Evolutionary conservation across 2,888 invertebrate species (phyloP).

Genomic region (Xiphydria camelus): DNA sequence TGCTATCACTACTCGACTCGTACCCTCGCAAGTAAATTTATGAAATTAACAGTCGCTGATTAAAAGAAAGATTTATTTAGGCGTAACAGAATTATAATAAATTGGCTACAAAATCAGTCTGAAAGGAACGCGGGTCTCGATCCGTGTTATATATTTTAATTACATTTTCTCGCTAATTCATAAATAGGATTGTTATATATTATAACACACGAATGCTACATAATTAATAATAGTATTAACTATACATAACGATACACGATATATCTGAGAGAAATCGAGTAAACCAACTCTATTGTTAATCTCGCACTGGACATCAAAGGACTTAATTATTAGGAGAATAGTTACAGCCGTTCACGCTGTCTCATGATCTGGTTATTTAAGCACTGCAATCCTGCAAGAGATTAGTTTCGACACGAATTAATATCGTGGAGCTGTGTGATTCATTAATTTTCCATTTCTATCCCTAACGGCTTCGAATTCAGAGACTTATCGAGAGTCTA

Average conservation of each 20-base stretch:
- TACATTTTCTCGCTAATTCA: slow-evolving; percentile 11
- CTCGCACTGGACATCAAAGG: slow-evolving; percentile 34
- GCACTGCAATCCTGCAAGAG: slow-evolving; percentile 24
- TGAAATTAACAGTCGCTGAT: too few relatives aligned
- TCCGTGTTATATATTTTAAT: slow-evolving; percentile 18
- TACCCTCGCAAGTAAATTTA: too few relatives aligned
- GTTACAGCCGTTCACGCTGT: slow-evolving; percentile 25
- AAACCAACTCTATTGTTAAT: slow-evolving; percentile 42
- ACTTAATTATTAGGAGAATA: slow-evolving; percentile 35
- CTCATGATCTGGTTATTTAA: slow-evolving; percentile 22
- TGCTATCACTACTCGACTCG: too few relatives aligned
- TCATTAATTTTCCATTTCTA: too few relatives aligned
- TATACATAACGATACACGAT: slow-evolving; percentile 30
- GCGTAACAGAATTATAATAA: slow-evolving; percentile 24
- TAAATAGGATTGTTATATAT: slow-evolving; percentile 21
- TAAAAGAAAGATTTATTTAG: slow-evolving; percentile 12
- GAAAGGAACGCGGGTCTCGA: not conserved
- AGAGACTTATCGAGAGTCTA: too few relatives aligned
- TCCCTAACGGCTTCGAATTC: too few relatives aligned
- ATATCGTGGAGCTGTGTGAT: too few relatives aligned
- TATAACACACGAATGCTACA: slow-evolving; percentile 15
- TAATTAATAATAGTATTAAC: slow-evolving; percentile 12
- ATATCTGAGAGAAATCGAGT: slow-evolving; percentile 11
- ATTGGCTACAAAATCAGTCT: slow-evolving; percentile 22
- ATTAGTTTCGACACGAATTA: too few relatives aligned